phyloP scores from a whole-genome alignment of 37 sponge, comb jelly and placozoan genomes.

The Beroe ovata region DNA sequence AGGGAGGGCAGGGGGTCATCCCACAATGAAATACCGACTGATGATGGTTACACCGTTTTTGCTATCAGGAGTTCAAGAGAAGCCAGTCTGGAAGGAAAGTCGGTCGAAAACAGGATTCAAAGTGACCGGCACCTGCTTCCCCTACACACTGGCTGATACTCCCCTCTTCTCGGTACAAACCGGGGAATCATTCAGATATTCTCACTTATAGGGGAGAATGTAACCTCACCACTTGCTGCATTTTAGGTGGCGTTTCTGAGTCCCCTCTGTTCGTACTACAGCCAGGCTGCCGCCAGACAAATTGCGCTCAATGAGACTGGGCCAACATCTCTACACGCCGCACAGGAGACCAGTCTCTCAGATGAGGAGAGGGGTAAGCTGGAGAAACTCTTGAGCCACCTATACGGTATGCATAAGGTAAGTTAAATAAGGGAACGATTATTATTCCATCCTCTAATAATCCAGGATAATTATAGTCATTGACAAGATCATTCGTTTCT shows the following conservation, averaged over 20 bases:
- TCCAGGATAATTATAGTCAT: no score
- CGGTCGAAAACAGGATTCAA: background rate
- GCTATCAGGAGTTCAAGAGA: background rate
- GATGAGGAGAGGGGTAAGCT: background rate
- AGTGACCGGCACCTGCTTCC: conserved; percentile 4
- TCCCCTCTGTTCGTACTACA: background rate
- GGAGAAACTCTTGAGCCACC: background rate
- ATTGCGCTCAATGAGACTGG: background rate
- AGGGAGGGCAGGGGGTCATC: no score
- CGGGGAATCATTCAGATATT: no score
- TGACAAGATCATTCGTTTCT: no score
- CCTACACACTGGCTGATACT: conserved; percentile 22
- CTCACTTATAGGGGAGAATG: no score
- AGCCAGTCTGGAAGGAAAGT: background rate
- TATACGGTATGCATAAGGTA: background rate
- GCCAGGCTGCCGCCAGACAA: background rate
- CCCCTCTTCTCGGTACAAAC: conserved; percentile 14
- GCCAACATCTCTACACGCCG: background rate
- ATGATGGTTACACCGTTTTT: no score
- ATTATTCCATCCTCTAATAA: no score
- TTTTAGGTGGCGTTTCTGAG: background rate
- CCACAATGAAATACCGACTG: no score
- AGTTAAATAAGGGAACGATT: background rate
- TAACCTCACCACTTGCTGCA: no score
- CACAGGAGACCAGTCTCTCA: background rate